Evolutionary conservation across 2,113 vertebrate species (phyloP).

Genomic region (Alouatta palliata): DNA sequence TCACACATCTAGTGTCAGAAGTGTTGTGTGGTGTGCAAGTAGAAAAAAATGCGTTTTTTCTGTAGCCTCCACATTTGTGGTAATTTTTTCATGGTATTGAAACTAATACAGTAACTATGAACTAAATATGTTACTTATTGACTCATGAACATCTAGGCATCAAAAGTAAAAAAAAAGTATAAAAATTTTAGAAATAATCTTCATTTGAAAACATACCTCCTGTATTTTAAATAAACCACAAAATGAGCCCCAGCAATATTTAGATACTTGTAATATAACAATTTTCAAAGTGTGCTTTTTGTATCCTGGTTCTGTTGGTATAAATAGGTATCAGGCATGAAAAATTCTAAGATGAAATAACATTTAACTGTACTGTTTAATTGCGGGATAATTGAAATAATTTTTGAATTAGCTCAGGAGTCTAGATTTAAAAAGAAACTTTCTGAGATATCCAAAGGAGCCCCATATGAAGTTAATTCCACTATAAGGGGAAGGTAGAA

Average conservation of each 20-base stretch:
- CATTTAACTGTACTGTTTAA: neutral
- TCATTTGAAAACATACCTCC: constrained; percentile 11
- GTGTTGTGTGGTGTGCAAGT: neutral
- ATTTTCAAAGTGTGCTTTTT: neutral
- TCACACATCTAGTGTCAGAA: neutral
- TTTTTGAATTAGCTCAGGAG: neutral
- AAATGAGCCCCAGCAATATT: neutral
- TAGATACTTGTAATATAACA: neutral
- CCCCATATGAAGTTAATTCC: neutral
- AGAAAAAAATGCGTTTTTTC: neutral
- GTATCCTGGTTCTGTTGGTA: neutral
- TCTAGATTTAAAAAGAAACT: neutral
- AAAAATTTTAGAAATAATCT: neutral
- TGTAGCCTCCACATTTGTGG: neutral
- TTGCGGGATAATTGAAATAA: neutral
- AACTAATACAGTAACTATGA: neutral
- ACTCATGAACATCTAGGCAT: neutral
- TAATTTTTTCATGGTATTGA: neutral
- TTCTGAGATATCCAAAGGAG: neutral
- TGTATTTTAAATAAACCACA: neutral
- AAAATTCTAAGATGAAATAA: constrained; percentile 28
- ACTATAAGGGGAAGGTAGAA: neutral
- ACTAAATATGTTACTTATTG: neutral
- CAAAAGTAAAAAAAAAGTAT: neutral
- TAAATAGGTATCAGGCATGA: neutral